Evolutionary conservation across 2,797 vertebrate genomes (phyloP), one percentile per base, ranked within the genome.

Genomic region (Synanceia verrucosa): DNA sequence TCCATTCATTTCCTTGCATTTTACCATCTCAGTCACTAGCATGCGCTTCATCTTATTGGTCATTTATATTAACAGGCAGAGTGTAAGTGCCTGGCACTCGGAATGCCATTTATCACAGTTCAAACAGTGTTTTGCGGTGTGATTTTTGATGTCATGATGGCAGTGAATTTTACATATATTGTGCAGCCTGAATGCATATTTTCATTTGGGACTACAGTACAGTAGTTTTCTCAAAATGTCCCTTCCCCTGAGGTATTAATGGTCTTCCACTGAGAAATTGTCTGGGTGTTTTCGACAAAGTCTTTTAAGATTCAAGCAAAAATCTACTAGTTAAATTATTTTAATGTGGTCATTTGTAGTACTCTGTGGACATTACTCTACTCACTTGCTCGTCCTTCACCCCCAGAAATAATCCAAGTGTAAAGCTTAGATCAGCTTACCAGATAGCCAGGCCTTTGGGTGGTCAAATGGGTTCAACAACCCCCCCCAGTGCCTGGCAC

Each of bases 401-500:
- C n/a, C 50, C 18, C 53, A 16, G 48, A 64, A 36, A 57, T 58
- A 65, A 66, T 36, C 48, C 5, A 14, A 60, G 60, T 57, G 39
- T 70, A 57, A 70, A 82, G 65, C 73, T 74, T 66, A 68, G 71
- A 78, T 73, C 77, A 76, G 76, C 28, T 53, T 50, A 65, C 44
- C 9, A 21, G 73, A 50, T 55, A 66, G 75, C 65, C 56, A 50
- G 4, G 19, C 13, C 36, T 85, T 83, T 79, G 70, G 62, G 71
- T 76, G 81, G 80, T 76, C 70, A 83, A 82, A 77, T 2, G 41
- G 70, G 50, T 55, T 82, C 59, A 68, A 65, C 26, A 56, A 63
- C 18, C 33, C 34, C 61, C 68, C 65, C 39, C 19, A 56, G 61
- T 70, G 75, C 34, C 50, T 83, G 76, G 85, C 83, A 79, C 73